phyloP scores from a whole-genome alignment of 2,888 invertebrate genomes.

The Sphaerophoria taeniata region DNA sequence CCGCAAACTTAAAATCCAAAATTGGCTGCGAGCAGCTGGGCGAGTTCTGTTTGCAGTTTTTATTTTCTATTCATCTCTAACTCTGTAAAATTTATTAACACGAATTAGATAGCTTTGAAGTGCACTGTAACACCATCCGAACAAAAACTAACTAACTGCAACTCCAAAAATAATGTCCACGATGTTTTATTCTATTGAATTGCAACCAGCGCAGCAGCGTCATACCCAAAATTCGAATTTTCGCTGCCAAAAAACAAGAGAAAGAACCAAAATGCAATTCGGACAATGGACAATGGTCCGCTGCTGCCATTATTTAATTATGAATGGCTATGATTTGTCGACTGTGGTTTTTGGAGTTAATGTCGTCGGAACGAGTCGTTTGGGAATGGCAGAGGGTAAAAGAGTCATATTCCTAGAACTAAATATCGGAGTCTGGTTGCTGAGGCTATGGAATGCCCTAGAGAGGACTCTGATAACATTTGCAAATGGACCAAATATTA shows the following conservation, averaged over 20 bases:
- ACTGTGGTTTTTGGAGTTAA: slow-evolving; percentile 57
- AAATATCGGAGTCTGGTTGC: background rate
- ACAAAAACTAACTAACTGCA: too few relatives aligned
- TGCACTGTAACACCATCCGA: too few relatives aligned
- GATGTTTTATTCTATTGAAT: slow-evolving; percentile 20
- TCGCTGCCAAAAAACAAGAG: slow-evolving; percentile 12
- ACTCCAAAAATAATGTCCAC: too few relatives aligned
- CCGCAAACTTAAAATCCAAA: slow-evolving; percentile 63
- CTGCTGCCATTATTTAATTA: slow-evolving; percentile 60
- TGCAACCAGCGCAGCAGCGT: background rate
- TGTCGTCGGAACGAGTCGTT: slow-evolving; percentile 50
- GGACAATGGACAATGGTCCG: slow-evolving; percentile 37
- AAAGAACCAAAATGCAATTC: slow-evolving; percentile 11
- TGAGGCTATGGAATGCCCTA: slow-evolving; percentile 29
- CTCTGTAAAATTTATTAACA: too few relatives aligned
- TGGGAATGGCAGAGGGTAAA: background rate
- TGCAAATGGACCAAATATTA: slow-evolving; percentile 69
- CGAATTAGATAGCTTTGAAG: too few relatives aligned
- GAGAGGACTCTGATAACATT: slow-evolving; percentile 64
- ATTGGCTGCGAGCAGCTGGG: slow-evolving; percentile 51
- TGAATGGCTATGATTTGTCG: slow-evolving; percentile 60
- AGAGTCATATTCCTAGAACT: background rate
- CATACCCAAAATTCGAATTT: background rate
- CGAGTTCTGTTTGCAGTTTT: background rate
- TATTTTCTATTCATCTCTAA: background rate